Evolutionary conservation across 2,113 vertebrate genomes (phyloP), one percentile per base, ranked within the genome.

Genomic region (Malurus alboscapulatus): DNA sequence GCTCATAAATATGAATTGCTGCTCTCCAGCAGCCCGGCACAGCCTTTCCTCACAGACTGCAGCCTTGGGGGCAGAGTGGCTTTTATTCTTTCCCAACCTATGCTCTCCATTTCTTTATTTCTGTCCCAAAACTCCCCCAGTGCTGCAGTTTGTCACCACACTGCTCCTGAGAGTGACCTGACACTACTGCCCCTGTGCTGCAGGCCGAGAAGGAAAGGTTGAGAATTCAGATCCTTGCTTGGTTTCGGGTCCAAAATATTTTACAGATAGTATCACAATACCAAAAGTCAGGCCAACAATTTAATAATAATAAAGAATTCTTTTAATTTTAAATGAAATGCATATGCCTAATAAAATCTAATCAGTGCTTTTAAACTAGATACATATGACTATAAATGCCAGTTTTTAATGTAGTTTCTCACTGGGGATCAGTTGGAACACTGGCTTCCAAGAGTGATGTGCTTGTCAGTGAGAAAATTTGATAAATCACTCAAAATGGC

Each of bases 301-400:
- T 91, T 85, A 90, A 94, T 67, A 84, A 80, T 71, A 83, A 87
- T 57, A 57, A 48, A 55, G 58, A 67, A 36, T 24, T 1, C 27
- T 58, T 93, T 89, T 92, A 91, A 95, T 95, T 95, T 94, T 51
- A 95, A 95, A 91, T 95, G 53, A 94, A 83, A 80, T 54, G 67
- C 93, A 82, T 86, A 74, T 94, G 93, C 68, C 89, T 93, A 83
- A 75, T 89, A 93, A 95, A 94, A 88, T 77, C 51, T 92, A 93
- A 91, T 91, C 93, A 69, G 89, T 84, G 87, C 62, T 87, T 79
- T 90, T 87, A 91, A 93, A 95, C 42, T 95, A 85, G 87, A 80
- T 79, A 47, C 78, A 93, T 63, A 82, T 94, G 93, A 68, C 83
- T 77, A 2, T 48, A 89, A 94, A 95, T 93, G 88, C 87, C 87